phyloP scores from a whole-genome alignment of 2,888 invertebrate genomes.

The Entomobrya multifasciata region DNA sequence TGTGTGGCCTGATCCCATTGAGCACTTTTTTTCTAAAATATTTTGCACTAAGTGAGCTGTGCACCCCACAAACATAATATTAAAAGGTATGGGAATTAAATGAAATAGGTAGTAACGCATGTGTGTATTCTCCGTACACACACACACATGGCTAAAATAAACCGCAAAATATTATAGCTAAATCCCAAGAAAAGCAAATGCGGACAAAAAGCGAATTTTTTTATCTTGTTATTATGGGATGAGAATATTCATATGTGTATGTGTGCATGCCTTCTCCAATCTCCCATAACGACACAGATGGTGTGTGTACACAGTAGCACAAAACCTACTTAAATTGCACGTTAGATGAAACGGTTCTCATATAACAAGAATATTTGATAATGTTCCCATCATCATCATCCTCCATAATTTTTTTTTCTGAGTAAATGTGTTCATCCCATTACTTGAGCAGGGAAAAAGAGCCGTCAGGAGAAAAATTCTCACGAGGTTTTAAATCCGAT shows the following conservation, averaged over 20 bases:
- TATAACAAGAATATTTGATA: conserved; percentile 10
- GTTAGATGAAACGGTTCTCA: neutral
- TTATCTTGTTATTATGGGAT: too few relatives aligned
- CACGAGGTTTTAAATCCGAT: conserved; percentile 73
- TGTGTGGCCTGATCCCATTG: too few relatives aligned
- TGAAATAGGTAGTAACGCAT: too few relatives aligned
- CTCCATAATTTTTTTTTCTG: conserved; percentile 23
- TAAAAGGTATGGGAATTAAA: too few relatives aligned
- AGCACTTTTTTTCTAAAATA: too few relatives aligned
- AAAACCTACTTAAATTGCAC: neutral
- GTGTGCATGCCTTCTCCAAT: neutral
- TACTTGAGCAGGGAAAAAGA: conserved; percentile 45
- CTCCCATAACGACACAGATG: neutral
- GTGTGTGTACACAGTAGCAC: neutral
- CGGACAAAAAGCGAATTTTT: neutral
- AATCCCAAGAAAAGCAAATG: neutral
- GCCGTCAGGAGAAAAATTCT: conserved; percentile 66
- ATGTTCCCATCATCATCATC: neutral
- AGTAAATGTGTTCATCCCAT: conserved; percentile 63
- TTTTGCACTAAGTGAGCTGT: too few relatives aligned
- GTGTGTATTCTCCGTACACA: too few relatives aligned
- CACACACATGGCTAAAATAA: too few relatives aligned
- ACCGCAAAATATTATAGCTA: too few relatives aligned
- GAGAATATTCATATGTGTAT: neutral
- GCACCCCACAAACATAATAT: too few relatives aligned